Conservation (phyloP, 2,797 vertebrate genomes). For the Eremophila alpestris region DNA sequence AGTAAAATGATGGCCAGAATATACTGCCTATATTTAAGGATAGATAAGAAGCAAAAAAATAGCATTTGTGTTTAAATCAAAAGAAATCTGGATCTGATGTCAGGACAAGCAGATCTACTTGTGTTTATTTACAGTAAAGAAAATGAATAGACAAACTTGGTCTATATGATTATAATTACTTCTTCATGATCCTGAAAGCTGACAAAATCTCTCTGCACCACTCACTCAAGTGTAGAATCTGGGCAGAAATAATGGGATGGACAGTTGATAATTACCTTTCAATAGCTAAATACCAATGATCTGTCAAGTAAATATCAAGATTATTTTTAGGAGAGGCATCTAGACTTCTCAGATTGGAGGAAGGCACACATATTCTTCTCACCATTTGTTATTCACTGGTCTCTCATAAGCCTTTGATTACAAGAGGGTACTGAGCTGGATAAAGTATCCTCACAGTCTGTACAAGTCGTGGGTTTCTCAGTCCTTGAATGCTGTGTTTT, state of each 20-base stretch:
- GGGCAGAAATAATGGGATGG: not conserved
- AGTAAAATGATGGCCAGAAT: not conserved
- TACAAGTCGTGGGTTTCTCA: not conserved
- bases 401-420: not conserved
- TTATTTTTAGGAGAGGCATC: not conserved
- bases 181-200: not conserved
- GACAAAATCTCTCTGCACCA: not conserved
- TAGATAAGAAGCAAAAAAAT: not conserved
- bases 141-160: not conserved
- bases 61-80: not conserved
- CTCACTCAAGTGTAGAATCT: not conserved
- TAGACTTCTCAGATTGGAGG: not conserved
- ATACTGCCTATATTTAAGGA: not conserved
- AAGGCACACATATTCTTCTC: not conserved
- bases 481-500: not conserved
- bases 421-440: rapidly evolving
- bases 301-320: not conserved
- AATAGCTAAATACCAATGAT: not conserved
- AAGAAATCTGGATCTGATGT: not conserved
- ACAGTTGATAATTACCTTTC: not conserved
- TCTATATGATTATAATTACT: not conserved
- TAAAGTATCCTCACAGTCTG: not conserved
- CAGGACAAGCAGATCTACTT: not conserved
- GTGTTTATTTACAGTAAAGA: not conserved
- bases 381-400: not conserved